Conservation (phyloP, 2,113 vertebrate genomes). For the Myrmecophaga tridactyla region DNA sequence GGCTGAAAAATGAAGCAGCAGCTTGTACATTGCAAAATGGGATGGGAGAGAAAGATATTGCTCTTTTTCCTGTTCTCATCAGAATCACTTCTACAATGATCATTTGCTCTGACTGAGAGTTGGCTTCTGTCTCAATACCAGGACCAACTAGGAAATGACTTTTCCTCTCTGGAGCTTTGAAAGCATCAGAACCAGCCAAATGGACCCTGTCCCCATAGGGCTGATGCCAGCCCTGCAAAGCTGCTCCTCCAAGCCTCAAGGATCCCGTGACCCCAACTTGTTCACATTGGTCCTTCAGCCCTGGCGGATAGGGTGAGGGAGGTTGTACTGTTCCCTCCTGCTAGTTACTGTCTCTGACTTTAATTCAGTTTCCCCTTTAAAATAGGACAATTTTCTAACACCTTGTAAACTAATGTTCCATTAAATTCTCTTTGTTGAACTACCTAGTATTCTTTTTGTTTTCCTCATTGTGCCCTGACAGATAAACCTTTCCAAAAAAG, state of each 20-base stretch:
- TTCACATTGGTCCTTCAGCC: not conserved
- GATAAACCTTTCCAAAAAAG: not conserved
- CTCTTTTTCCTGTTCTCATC: not conserved
- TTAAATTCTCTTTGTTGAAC: not conserved
- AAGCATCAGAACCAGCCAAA: not conserved
- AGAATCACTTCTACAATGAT: not conserved
- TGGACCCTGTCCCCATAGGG: fast-evolving
- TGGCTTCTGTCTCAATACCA: not conserved
- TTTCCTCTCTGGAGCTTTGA: not conserved
- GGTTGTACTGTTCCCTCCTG: too few relatives aligned
- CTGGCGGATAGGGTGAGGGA: not conserved
- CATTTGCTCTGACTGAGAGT: not conserved
- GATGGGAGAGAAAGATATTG: too few relatives aligned
- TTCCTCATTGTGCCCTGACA: not conserved
- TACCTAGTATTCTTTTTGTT: not conserved
- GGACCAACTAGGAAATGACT: not conserved
- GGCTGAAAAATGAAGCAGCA: not conserved
- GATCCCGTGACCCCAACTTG: not conserved
- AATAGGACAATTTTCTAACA: not conserved
- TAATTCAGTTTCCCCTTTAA: not conserved
- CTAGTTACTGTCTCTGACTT: not conserved
- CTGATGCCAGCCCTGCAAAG: not conserved
- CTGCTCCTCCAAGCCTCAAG: not conserved
- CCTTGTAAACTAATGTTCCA: not conserved
- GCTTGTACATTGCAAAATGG: too few relatives aligned